Conservation (phyloP, 2,888 invertebrate genomes). For the Hydroisotoma schaefferi region DNA sequence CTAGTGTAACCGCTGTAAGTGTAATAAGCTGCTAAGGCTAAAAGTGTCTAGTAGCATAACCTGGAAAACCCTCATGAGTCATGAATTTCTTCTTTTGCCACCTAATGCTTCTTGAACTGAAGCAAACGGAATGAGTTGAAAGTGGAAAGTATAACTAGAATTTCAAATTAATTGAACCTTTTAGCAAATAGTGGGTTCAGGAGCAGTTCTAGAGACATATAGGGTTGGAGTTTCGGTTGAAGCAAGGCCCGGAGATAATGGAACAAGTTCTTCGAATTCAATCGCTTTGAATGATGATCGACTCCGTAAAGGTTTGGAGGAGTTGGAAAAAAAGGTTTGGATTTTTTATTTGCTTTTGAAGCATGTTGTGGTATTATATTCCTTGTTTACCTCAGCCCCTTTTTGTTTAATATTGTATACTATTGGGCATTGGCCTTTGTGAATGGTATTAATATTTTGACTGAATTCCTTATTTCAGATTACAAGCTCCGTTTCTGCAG, state of each 20-base stretch:
- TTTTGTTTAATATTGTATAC: no score
- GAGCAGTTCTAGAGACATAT: constrained; percentile 31
- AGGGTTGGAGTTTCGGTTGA: constrained; percentile 32
- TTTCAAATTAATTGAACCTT: no score
- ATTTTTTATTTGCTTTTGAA: neutral
- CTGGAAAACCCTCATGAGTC: no score
- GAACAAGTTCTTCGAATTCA: constrained; percentile 13
- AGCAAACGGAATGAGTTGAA: no score
- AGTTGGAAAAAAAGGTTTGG: constrained; percentile 47
- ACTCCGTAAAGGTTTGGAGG: constrained; percentile 41
- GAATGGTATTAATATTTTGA: no score
- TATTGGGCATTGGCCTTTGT: no score
- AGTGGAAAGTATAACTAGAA: no score
- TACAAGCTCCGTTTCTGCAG: constrained; percentile 28
- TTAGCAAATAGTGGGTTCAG: constrained; percentile 29
- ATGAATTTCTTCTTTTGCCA: no score
- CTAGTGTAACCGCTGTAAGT: no score
- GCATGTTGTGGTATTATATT: neutral
- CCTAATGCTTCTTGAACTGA: no score
- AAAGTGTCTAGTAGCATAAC: no score
- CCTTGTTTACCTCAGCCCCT: neutral
- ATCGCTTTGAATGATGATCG: constrained; percentile 46
- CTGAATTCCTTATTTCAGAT: constrained; percentile 26
- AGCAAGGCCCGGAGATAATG: constrained; percentile 31
- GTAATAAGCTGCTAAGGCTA: no score